phyloP scores from a whole-genome alignment of 1,140 invertebrate genomes.

The Branchinecta lindahli region DNA sequence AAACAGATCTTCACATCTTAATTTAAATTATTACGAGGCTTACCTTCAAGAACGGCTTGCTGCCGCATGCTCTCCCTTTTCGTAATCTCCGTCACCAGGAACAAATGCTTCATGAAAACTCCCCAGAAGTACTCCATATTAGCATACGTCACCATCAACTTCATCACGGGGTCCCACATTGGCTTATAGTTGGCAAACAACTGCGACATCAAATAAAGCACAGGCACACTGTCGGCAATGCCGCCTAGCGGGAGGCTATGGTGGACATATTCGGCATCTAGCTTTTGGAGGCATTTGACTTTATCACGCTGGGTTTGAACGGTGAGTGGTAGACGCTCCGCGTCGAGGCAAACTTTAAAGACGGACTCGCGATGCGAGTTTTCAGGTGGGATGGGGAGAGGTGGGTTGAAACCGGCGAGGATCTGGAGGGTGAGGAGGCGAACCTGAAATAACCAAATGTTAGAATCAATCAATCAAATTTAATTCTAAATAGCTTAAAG shows the following conservation, averaged over 20 bases:
- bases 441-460: conserved; percentile 36
- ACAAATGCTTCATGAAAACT: conserved; percentile 38
- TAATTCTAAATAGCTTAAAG: too few species aligned
- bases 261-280: conserved; percentile 37
- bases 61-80: background rate
- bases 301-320: conserved; percentile 63
- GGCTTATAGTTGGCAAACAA: conserved; percentile 73
- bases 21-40: too few species aligned
- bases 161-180: conserved; percentile 64
- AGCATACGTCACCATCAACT: conserved; percentile 55
- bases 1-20: too few species aligned
- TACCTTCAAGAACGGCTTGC: too few species aligned
- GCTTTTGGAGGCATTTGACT: conserved; percentile 50
- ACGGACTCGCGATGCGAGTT: conserved; percentile 33
- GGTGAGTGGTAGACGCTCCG: conserved; percentile 46
- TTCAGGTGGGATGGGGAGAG: conserved; percentile 26
- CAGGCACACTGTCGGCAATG: conserved; percentile 30
- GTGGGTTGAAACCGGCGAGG: conserved; percentile 47
- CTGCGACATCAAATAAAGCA: conserved; percentile 62
- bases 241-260: conserved; percentile 23
- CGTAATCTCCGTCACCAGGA: conserved; percentile 10
- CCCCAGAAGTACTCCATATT: conserved; percentile 55
- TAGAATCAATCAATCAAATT: conserved; percentile 3
- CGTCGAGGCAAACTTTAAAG: conserved; percentile 48
- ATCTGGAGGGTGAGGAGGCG: conserved; percentile 51